phyloP scores from a whole-genome alignment of 2,888 invertebrate species.

The Zootermopsis nevadensis region DNA sequence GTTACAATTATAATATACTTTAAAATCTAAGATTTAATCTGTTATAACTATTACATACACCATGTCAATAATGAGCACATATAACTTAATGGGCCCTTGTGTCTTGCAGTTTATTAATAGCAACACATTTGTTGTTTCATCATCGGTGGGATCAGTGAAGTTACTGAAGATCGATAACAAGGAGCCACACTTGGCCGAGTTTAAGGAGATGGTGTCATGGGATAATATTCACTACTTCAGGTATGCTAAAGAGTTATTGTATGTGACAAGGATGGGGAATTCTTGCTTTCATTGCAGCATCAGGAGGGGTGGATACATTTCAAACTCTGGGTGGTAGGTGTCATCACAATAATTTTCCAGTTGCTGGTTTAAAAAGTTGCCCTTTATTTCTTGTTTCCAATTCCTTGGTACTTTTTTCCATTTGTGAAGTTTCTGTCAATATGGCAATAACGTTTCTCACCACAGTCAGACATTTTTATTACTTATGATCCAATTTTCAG shows the following conservation, averaged over 20 bases:
- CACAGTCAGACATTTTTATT: no score
- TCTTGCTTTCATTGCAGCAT: no score
- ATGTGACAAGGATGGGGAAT: no score
- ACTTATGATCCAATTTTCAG: neutral
- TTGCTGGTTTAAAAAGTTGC: no score
- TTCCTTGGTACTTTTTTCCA: no score
- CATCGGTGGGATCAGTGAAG: constrained; percentile 74
- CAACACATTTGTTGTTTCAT: constrained; percentile 72
- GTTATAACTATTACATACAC: constrained; percentile 34
- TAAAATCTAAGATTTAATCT: neutral
- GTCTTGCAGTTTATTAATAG: constrained; percentile 72
- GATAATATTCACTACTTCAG: constrained; percentile 74
- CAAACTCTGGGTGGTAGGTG: no score
- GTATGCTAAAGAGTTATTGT: constrained; percentile 55
- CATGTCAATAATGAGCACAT: constrained; percentile 27
- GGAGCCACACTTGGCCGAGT: constrained; percentile 64
- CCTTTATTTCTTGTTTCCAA: no score
- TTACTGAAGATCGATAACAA: constrained; percentile 73
- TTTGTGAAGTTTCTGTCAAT: no score
- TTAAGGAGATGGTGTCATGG: constrained; percentile 73
- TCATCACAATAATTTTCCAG: no score
- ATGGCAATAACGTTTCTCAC: no score
- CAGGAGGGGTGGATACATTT: no score
- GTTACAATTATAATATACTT: neutral
- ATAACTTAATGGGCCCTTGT: constrained; percentile 45